phyloP scores from a whole-genome alignment of 2,797 vertebrate species.

The Sphaeramia orbicularis region DNA sequence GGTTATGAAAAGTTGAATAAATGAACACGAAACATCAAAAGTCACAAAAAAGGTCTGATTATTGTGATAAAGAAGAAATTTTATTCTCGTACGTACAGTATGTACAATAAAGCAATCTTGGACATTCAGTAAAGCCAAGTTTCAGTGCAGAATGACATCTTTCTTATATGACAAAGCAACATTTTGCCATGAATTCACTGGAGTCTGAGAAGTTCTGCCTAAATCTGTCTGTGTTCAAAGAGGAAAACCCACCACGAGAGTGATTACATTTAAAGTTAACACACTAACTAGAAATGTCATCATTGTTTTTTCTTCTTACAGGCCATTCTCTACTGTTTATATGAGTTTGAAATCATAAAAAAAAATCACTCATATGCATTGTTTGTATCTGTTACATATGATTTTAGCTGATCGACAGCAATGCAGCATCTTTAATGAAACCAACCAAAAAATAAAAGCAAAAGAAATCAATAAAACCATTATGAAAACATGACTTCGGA shows the following conservation, averaged over 20 bases:
- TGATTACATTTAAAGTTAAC: slow-evolving; percentile 30
- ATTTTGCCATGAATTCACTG: slow-evolving; percentile 31
- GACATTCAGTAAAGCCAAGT: slow-evolving; percentile 55
- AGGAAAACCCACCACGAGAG: slow-evolving; percentile 22
- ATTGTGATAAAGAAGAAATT: slow-evolving; percentile 72
- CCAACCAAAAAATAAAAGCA: slow-evolving; percentile 10
- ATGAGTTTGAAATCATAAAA: neutral
- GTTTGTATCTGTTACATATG: too few species aligned
- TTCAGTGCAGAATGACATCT: slow-evolving; percentile 63
- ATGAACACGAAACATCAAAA: too few species aligned
- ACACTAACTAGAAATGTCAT: slow-evolving; percentile 26
- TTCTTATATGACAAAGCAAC: slow-evolving; percentile 46
- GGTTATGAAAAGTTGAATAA: too few species aligned
- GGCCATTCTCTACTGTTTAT: slow-evolving; percentile 1
- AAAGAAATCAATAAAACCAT: slow-evolving; percentile 1
- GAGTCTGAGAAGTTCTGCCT: slow-evolving; percentile 13
- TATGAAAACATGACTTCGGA: neutral
- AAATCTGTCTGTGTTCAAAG: slow-evolving; percentile 12
- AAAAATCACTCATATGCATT: neutral
- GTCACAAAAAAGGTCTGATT: neutral
- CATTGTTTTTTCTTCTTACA: slow-evolving; percentile 4
- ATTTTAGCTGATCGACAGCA: neutral
- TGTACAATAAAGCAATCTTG: slow-evolving; percentile 71
- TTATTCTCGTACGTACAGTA: slow-evolving; percentile 79
- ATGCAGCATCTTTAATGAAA: slow-evolving; percentile 15